Conservation (phyloP, 2,113 vertebrate species). For the Mus spicilegus region DNA sequence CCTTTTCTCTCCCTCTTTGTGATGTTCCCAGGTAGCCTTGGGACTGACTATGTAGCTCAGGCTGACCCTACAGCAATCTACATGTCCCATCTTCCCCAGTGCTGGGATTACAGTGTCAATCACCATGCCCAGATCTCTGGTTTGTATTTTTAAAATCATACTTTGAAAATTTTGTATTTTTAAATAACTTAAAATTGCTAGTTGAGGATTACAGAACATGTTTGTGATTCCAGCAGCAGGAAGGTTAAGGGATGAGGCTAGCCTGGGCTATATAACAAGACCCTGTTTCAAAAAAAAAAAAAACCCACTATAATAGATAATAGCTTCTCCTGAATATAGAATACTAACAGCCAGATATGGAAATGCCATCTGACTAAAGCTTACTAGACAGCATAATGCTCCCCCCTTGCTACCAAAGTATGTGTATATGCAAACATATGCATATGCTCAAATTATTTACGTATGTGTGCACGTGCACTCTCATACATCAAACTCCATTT, state of each 20-base stretch:
- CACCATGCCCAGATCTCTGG: background rate
- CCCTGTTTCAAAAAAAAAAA: no score
- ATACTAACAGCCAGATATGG: background rate
- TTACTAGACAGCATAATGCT: background rate
- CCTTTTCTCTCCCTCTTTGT: background rate
- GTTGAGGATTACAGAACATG: background rate
- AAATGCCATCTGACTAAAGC: slow-evolving; percentile 12
- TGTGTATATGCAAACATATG: background rate
- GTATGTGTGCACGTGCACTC: background rate
- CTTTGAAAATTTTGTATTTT: background rate
- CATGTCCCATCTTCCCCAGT: background rate
- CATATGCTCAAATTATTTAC: background rate
- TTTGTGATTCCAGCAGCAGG: background rate
- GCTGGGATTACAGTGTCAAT: background rate
- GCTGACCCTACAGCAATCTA: background rate
- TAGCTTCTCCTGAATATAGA: background rate
- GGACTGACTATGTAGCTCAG: background rate
- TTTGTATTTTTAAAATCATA: background rate
- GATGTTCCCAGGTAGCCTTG: background rate
- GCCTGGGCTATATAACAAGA: background rate
- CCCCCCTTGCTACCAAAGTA: background rate
- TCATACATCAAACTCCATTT: background rate
- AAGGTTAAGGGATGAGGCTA: background rate
- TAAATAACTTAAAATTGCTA: background rate
- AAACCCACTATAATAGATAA: background rate